Conservation (phyloP, 1,140 invertebrate genomes). For the Mesaphorura yosii region DNA sequence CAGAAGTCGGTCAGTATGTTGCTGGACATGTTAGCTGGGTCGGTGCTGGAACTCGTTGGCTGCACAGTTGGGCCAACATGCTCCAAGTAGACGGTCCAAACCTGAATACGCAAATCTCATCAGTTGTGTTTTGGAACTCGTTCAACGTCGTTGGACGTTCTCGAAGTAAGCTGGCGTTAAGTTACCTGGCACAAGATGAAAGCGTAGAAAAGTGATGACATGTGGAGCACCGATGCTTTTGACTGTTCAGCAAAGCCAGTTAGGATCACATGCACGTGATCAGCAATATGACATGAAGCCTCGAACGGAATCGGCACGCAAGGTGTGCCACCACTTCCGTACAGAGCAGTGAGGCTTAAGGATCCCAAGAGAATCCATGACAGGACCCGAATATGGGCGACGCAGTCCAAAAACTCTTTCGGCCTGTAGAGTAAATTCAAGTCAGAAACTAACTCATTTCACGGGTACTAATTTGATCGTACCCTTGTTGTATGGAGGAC, state of each 20-base stretch:
- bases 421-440: conserved; percentile 45
- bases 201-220: conserved; percentile 76
- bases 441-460: neutral
- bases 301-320: conserved; percentile 90
- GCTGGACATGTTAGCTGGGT: conserved; percentile 57
- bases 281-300: conserved; percentile 87
- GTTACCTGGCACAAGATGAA: conserved; percentile 65
- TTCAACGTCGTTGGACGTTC: too few species aligned
- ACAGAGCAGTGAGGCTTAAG: conserved; percentile 69
- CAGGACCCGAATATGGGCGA: conserved; percentile 81
- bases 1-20: conserved; percentile 95
- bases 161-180: too few species aligned
- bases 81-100: conserved; percentile 98
- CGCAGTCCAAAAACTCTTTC: conserved; percentile 89
- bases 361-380: conserved; percentile 93
- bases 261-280: conserved; percentile 85
- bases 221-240: conserved; percentile 77
- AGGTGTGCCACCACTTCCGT: conserved; percentile 36
- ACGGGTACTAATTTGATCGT: conserved; percentile 21
- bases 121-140: neutral
- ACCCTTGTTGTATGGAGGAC: conserved; percentile 74
- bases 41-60: conserved; percentile 44
- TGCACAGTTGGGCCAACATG: conserved; percentile 58
- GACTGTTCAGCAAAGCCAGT: conserved; percentile 93
- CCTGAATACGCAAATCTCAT: conserved; percentile 38